phyloP scores from a whole-genome alignment of 2,797 vertebrate species.

The Pithecia hirsuta region DNA sequence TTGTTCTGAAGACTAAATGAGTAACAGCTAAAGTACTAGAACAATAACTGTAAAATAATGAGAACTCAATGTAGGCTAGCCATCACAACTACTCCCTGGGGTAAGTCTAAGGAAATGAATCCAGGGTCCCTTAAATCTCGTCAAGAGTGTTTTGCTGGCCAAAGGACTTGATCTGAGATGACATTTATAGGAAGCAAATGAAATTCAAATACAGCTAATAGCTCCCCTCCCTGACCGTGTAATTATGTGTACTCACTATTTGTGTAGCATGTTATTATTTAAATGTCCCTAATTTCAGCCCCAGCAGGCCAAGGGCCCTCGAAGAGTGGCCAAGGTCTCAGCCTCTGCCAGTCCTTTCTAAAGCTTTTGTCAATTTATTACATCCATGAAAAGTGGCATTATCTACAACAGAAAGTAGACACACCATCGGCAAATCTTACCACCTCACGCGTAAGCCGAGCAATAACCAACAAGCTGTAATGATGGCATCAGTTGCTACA shows the following conservation, averaged over 20 bases:
- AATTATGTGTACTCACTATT: conserved; percentile 72
- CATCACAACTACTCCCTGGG: not conserved
- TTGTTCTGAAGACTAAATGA: not conserved
- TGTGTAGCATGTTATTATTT: conserved; percentile 74
- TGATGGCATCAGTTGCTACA: not conserved
- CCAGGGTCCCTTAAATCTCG: not conserved
- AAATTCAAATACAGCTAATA: conserved; percentile 77
- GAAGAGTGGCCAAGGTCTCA: conserved; percentile 20
- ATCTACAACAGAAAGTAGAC: not conserved
- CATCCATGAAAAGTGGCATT: not conserved
- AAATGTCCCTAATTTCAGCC: conserved; percentile 76
- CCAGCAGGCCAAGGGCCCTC: conserved; percentile 61
- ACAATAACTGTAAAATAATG: not conserved
- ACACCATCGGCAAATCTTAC: not conserved
- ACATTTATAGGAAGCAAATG: conserved; percentile 69
- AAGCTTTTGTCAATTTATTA: conserved; percentile 47
- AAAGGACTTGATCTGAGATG: conserved; percentile 55
- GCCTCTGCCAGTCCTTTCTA: conserved; percentile 44
- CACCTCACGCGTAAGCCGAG: not conserved
- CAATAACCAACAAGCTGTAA: not conserved
- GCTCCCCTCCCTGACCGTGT: conserved; percentile 65
- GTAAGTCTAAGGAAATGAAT: not conserved
- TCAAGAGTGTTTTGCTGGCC: conserved; percentile 32
- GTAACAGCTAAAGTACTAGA: not conserved
- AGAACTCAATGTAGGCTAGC: not conserved